These are phyloP conservation scores for Paracentrotus lividus DNA, from an alignment of 53 echinoderm and acorn worm species.

Conservation along the genomic window DNA sequence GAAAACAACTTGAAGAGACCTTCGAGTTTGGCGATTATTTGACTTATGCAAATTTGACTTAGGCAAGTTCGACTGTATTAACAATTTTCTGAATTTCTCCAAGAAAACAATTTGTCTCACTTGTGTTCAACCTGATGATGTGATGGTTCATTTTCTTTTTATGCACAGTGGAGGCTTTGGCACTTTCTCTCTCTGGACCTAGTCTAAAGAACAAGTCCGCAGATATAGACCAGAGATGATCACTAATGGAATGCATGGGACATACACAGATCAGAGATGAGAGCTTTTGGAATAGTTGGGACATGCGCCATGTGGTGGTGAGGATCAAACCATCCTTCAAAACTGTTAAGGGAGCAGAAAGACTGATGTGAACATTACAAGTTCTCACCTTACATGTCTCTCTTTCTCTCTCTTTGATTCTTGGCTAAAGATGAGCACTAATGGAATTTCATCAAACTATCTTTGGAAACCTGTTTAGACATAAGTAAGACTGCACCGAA, in stretches of 20 bases:
- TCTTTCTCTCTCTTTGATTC: no score
- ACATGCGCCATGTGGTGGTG: background rate
- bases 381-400: no score
- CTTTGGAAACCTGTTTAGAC: background rate
- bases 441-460: background rate
- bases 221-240: slow-evolving; percentile 3
- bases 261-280: background rate
- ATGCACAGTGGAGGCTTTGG: slow-evolving; percentile 76
- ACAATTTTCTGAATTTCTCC: no score
- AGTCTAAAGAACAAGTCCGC: background rate
- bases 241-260: background rate
- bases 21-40: no score
- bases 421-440: no score
- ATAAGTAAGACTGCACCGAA: background rate
- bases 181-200: slow-evolving; percentile 70
- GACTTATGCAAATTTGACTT: no score
- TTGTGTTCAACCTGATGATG: background rate
- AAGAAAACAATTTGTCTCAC: no score
- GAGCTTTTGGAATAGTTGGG: background rate
- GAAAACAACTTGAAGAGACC: no score
- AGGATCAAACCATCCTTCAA: background rate
- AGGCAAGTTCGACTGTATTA: no score
- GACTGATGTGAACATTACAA: background rate
- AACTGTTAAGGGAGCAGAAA: background rate
- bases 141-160: background rate